Percentiles rank a stretch among this genome's conserved stretches.
Conservation (phyloP, 2,888 invertebrate species). For the Drosophila sordidapex region DNA sequence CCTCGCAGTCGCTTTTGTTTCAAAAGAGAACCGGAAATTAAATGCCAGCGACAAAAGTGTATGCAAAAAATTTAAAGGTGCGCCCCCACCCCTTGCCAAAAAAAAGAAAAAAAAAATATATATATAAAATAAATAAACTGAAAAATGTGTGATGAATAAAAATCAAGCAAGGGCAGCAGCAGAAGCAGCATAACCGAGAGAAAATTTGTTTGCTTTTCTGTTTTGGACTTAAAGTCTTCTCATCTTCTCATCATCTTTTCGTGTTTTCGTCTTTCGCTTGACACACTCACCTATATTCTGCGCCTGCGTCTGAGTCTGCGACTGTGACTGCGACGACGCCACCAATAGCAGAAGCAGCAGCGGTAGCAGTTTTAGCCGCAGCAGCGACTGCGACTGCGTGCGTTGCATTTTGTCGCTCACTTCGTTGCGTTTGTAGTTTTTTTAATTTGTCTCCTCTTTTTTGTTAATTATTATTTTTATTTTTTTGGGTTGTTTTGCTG, state of each 20-base stretch:
- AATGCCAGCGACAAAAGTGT: constrained; percentile 51
- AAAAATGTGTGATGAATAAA: constrained; percentile 49
- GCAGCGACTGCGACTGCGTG: constrained; percentile 65
- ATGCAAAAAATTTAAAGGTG: constrained; percentile 64
- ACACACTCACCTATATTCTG: constrained; percentile 84
- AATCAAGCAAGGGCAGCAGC: constrained; percentile 8
- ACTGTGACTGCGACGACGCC: constrained; percentile 47
- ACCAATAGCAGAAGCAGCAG: constrained; percentile 60
- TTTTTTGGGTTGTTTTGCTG: constrained; percentile 7
- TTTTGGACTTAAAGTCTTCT: constrained; percentile 17
- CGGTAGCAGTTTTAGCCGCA: constrained; percentile 21
- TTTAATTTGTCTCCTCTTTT: constrained; percentile 13
- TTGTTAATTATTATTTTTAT: constrained; percentile 7
- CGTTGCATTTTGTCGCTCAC: constrained; percentile 69
- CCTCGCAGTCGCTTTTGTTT: constrained; percentile 50
- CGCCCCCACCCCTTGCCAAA: constrained; percentile 18
- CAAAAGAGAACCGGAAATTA: constrained; percentile 67
- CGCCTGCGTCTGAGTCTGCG: constrained; percentile 69
- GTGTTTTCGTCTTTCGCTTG: constrained; percentile 57
- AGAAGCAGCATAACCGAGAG: constrained; percentile 48
- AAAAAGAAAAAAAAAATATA: neutral
- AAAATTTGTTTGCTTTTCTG: constrained; percentile 66
- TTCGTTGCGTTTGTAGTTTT: constrained; percentile 15
- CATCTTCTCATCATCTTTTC: constrained; percentile 13
- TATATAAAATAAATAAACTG: constrained; percentile 1